Base-by-base conservation (phyloP, 2,888 invertebrate genomes). In the Colostygia pectinataria region DNA sequence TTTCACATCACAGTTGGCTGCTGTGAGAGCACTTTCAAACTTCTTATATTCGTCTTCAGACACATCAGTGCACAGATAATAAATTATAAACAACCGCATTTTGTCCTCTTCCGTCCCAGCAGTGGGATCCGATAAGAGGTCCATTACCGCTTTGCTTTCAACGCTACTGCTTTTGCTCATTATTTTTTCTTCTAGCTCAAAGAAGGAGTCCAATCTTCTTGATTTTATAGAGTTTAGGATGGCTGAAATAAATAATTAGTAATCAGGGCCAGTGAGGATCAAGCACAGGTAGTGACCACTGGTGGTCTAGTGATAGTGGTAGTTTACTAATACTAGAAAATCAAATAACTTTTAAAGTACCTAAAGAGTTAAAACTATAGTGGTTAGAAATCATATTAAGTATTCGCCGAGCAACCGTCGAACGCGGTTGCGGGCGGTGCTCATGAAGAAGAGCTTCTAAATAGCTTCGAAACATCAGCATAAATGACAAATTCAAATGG, bases 151-250 rank as follows among this genome's bases (percentile, higher is more conserved):
- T 77, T 96, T 95, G 73, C 96, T 98, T 57, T 91, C 91, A 0
- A 90, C 79, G 48, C 95, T 84, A 2, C 94, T 93, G 61, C 94
- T 93, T 85, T 95, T 96, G 38, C 95, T 96, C 96, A 99, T 97
- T 34, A 99, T 94, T 83, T 99, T 99, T 77, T 99, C 99, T 90
- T 99, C 99, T 51, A 98, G 91, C 84, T 99, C 99, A 76, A 99
- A 99, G 74, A 97, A 97, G 0, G 97, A 96, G 78, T 99, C 99
- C 39, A 99, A 85, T 61, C 99, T 94, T 41, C 99, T 92, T 0
- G 94, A 93, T 90, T 98, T 97, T 33, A 97, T 97, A 39, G 91
- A 92, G 81, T 96, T 96, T 47, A 97, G 83, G 61, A 97, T 95
- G 7, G 94, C 94, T 91, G 73, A 3, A 81, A 61, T 28, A 36